Percentiles rank a stretch among this genome's conserved stretches.
Evolutionary conservation across 1,140 invertebrate species (phyloP).

Genomic region (Lordiphosa stackelbergi): DNA sequence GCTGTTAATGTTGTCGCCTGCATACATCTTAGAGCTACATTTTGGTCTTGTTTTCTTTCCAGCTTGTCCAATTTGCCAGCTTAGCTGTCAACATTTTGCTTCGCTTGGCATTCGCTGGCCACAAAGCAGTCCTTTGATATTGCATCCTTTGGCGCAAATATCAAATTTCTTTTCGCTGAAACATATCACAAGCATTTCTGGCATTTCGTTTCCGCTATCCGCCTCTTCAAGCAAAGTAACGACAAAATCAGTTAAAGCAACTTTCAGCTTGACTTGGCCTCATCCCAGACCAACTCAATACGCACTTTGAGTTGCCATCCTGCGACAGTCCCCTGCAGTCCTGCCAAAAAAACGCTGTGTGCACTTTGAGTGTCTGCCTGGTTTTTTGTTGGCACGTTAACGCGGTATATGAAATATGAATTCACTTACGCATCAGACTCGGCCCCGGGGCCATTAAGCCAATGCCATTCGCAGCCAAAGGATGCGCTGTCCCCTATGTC

Average conservation of each 20-base stretch:
- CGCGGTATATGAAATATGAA: slow-evolving; percentile 72
- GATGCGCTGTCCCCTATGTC: slow-evolving; percentile 7
- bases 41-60: slow-evolving; percentile 17
- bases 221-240: slow-evolving; percentile 43
- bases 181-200: slow-evolving; percentile 38
- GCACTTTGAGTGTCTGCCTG: slow-evolving; percentile 39
- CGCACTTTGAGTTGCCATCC: slow-evolving; percentile 11
- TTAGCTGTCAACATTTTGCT: slow-evolving; percentile 58
- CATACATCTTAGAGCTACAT: background rate
- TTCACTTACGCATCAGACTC: slow-evolving; percentile 70
- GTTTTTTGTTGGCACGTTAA: slow-evolving; percentile 56
- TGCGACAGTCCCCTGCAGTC: background rate
- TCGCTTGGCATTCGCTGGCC: slow-evolving; percentile 43
- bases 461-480: slow-evolving; percentile 21
- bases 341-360: slow-evolving; percentile 27
- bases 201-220: slow-evolving; percentile 22
- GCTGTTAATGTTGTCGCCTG: slow-evolving; percentile 42
- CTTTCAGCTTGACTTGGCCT: slow-evolving; percentile 30
- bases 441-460: slow-evolving; percentile 65
- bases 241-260: slow-evolving; percentile 53
- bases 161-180: slow-evolving; percentile 56
- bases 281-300: slow-evolving; percentile 28
- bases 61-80: slow-evolving; percentile 63
- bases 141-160: slow-evolving; percentile 69
- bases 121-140: slow-evolving; percentile 70